A percentile compares a stretch with the other conserved stretches of the same genome.
Evolutionary conservation across 1,140 invertebrate species (phyloP).

Genomic region (Hycleus phaleratus): DNA sequence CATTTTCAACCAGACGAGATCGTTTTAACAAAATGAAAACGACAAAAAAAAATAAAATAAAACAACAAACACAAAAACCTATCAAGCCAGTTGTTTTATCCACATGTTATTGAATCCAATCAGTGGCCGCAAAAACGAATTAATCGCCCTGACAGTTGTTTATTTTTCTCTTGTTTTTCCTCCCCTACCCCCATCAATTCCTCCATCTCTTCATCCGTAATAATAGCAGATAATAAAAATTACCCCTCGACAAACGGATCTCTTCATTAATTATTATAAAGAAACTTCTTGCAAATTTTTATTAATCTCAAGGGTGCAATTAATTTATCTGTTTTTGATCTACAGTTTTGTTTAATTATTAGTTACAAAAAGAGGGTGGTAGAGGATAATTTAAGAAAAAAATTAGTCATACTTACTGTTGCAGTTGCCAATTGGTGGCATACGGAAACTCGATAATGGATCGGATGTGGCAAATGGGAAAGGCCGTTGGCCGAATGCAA

Average conservation of each 20-base stretch:
- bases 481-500: constrained; percentile 80
- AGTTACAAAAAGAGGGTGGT: too few relatives aligned
- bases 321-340: too few relatives aligned
- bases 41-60: too few relatives aligned
- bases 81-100: constrained; percentile 24
- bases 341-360: too few relatives aligned
- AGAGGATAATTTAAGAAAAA: not conserved
- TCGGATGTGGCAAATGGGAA: constrained; percentile 73
- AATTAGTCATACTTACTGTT: constrained; percentile 63
- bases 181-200: too few relatives aligned
- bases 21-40: constrained; percentile 18
- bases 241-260: too few relatives aligned
- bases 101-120: constrained; percentile 31
- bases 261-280: too few relatives aligned
- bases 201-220: too few relatives aligned
- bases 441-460: constrained; percentile 71
- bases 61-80: constrained; percentile 10
- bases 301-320: too few relatives aligned
- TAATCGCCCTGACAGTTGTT: constrained; percentile 20
- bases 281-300: too few relatives aligned
- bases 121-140: constrained; percentile 27
- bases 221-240: too few relatives aligned
- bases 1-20: constrained; percentile 15
- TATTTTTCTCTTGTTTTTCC: constrained; percentile 11
- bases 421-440: constrained; percentile 78